Percentiles rank a stretch among this genome's conserved stretches.
phyloP scores from a whole-genome alignment of 2,888 invertebrate genomes.

The Steinernema hermaphroditum region DNA sequence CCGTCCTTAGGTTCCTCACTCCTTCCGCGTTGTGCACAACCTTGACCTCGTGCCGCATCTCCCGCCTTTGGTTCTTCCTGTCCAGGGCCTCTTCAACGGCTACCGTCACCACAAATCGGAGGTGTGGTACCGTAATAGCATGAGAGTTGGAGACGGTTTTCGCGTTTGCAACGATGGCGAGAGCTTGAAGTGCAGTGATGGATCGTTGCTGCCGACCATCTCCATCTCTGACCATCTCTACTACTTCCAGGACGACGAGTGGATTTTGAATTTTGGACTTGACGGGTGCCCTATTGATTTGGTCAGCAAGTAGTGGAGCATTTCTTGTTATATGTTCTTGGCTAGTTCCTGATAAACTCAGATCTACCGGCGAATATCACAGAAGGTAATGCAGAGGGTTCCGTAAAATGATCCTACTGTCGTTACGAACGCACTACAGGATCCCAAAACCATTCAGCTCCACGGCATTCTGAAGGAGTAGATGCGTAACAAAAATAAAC shows the following conservation, averaged over 20 bases:
- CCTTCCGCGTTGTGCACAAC: constrained; percentile 52
- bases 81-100: constrained; percentile 48
- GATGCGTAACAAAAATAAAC: too few species aligned
- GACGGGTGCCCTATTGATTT: too few species aligned
- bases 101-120: constrained; percentile 51
- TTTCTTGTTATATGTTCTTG: too few species aligned
- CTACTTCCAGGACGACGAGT: constrained; percentile 37
- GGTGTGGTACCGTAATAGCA: constrained; percentile 55
- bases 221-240: constrained; percentile 45
- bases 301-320: too few species aligned
- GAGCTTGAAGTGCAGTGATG: constrained; percentile 49
- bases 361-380: too few species aligned
- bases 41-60: constrained; percentile 54
- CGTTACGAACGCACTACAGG: too few species aligned
- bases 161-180: constrained; percentile 51
- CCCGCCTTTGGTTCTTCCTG: constrained; percentile 45
- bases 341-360: too few species aligned
- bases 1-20: constrained; percentile 38
- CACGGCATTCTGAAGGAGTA: too few species aligned
- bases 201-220: constrained; percentile 44
- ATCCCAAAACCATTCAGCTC: too few species aligned
- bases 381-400: too few species aligned
- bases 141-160: constrained; percentile 39
- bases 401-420: too few species aligned
- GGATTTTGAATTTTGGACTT: too few species aligned